Evolutionary conservation across 2,797 vertebrate species (phyloP).

Genomic region (Epinephelus coioides): DNA sequence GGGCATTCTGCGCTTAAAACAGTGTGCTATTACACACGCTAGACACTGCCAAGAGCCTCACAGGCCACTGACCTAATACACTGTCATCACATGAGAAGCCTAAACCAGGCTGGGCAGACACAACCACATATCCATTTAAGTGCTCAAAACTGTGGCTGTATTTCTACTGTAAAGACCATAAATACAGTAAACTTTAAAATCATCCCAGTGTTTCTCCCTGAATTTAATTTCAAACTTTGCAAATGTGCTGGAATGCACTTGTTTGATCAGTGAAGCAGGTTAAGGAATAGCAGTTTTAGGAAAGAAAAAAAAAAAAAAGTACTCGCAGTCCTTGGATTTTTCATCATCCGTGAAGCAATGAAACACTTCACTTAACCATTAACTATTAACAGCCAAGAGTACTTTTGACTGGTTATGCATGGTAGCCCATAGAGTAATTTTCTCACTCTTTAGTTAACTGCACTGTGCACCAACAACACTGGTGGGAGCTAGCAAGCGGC

Average conservation of each 20-base stretch:
- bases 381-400: background rate
- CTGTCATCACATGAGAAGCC: constrained; percentile 39
- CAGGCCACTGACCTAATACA: constrained; percentile 67
- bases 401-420: too few species aligned
- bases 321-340: background rate
- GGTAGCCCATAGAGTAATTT: too few species aligned
- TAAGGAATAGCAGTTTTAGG: background rate
- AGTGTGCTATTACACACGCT: constrained; percentile 70
- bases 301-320: too few species aligned
- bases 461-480: too few species aligned
- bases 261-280: constrained; percentile 21
- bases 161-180: constrained; percentile 34
- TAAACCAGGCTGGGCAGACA: constrained; percentile 30
- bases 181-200: constrained; percentile 56
- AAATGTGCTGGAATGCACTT: constrained; percentile 44
- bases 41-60: constrained; percentile 56
- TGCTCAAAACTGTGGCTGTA: constrained; percentile 48
- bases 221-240: constrained; percentile 41
- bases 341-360: background rate
- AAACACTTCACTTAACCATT: background rate
- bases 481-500: too few species aligned
- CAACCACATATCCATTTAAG: constrained; percentile 50
- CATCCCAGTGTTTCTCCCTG: constrained; percentile 32
- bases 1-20: constrained; percentile 80
- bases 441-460: too few species aligned